Conservation (phyloP, 2,113 vertebrate genomes). For the Motacilla alba region DNA sequence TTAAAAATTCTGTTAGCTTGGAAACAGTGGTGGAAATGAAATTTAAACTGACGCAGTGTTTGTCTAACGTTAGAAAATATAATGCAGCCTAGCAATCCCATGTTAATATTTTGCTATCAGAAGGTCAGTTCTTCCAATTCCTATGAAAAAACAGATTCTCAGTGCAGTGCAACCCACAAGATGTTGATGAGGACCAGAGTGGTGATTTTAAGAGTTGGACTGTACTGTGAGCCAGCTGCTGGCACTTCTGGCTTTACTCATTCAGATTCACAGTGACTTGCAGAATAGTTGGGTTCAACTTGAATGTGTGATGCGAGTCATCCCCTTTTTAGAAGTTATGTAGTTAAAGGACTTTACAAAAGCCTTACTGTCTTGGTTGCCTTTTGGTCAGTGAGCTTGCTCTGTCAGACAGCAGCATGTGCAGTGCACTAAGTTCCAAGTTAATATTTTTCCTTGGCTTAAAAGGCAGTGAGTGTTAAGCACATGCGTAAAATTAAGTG, state of each 20-base stretch:
- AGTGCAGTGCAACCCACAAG: background rate
- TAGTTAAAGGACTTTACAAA: background rate
- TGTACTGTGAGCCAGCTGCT: background rate
- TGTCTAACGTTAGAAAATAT: background rate
- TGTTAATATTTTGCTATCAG: background rate
- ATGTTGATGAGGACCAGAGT: background rate
- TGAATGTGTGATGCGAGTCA: background rate
- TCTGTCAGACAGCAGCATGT: background rate
- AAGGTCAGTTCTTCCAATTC: background rate
- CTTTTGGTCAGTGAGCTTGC: background rate
- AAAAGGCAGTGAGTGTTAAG: background rate
- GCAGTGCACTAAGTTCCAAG: background rate
- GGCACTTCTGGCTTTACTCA: background rate
- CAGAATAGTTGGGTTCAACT: background rate
- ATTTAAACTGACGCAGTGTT: background rate
- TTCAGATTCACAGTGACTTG: background rate
- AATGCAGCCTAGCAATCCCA: background rate
- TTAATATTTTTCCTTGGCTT: slow-evolving; percentile 2
- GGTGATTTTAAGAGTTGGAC: background rate
- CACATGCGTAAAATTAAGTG: background rate
- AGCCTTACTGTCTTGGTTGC: background rate
- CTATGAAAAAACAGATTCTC: background rate
- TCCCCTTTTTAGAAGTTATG: background rate
- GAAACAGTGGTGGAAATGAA: background rate
- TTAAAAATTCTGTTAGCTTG: background rate